Percentiles rank a stretch among this genome's conserved stretches.
Conservation (phyloP, 2,797 vertebrate genomes). For the Catharus ustulatus region DNA sequence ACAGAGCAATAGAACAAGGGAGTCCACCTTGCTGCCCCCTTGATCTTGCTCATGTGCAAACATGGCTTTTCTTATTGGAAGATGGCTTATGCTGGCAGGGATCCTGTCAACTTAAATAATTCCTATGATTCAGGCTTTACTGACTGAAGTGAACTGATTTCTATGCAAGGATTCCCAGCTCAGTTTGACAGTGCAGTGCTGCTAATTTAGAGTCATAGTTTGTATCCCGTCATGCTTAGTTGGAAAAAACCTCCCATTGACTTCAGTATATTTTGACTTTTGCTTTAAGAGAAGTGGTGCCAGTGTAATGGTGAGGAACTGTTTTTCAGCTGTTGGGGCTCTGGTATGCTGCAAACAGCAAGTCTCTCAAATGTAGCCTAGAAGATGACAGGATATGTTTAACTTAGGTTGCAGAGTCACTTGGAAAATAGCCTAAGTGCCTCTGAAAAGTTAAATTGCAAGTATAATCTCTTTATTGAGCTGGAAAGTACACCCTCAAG, state of each 20-base stretch:
- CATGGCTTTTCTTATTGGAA: not conserved
- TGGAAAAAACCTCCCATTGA: not conserved
- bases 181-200: not conserved
- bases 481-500: not conserved
- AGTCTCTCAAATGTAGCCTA: not conserved
- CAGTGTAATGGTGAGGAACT: not conserved
- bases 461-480: not conserved
- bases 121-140: not conserved
- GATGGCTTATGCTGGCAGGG: not conserved
- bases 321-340: not conserved
- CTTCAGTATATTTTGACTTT: conserved; percentile 38
- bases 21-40: not conserved
- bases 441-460: not conserved
- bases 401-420: not conserved
- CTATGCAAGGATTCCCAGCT: not conserved
- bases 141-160: not conserved
- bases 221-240: not conserved
- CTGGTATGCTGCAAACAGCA: not conserved
- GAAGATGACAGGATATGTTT: not conserved
- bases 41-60: not conserved
- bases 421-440: not conserved
- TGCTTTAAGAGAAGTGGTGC: conserved; percentile 1
- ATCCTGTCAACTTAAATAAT: not conserved
- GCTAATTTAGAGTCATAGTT: not conserved
- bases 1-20: not conserved